Conservation (phyloP, 2,888 invertebrate species). For the Nebria brevicollis region DNA sequence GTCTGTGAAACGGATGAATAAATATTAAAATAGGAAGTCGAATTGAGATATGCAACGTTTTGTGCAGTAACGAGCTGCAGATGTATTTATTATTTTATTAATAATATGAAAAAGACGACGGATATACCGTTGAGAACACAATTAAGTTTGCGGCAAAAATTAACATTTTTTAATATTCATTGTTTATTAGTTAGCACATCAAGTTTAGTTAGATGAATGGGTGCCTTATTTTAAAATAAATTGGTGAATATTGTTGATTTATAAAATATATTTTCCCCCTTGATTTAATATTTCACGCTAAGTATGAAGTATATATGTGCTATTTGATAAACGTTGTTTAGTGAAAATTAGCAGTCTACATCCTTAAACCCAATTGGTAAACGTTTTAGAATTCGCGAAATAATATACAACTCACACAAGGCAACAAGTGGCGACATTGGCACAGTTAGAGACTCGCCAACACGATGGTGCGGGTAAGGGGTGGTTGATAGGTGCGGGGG, state of each 20-base stretch:
- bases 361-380: background rate
- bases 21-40: slow-evolving; percentile 41
- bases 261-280: too few relatives aligned
- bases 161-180: background rate
- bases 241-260: too few relatives aligned
- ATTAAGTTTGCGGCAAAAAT: background rate
- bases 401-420: background rate
- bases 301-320: too few relatives aligned
- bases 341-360: background rate
- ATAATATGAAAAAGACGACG: slow-evolving; percentile 5
- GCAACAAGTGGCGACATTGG: slow-evolving; percentile 1
- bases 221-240: too few relatives aligned
- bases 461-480: background rate
- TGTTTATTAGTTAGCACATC: background rate
- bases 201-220: too few relatives aligned
- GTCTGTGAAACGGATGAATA: slow-evolving; percentile 41
- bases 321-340: background rate
- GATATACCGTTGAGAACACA: background rate
- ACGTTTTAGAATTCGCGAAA: slow-evolving; percentile 1
- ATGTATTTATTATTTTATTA: slow-evolving; percentile 25
- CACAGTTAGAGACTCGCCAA: background rate
- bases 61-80: slow-evolving; percentile 17
- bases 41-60: slow-evolving; percentile 22
- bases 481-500: background rate
- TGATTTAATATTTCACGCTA: too few relatives aligned